phyloP scores from a whole-genome alignment of 2,113 vertebrate species.

The Bubalus kerabau region DNA sequence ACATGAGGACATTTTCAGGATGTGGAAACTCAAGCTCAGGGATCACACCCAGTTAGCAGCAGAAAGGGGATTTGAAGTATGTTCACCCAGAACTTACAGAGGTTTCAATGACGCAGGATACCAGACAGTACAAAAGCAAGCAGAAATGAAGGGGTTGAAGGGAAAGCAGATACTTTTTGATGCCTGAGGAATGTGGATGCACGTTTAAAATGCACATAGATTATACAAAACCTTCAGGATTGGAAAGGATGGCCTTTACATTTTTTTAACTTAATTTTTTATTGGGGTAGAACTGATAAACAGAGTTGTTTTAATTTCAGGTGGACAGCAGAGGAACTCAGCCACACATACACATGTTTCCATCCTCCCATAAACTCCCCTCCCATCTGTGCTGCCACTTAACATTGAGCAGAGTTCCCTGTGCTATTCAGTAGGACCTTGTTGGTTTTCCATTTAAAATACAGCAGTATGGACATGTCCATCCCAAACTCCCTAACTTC shows the following conservation, averaged over 20 bases:
- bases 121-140: neutral
- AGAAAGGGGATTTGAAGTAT: neutral
- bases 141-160: neutral
- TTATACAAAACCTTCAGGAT: neutral
- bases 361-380: neutral
- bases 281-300: neutral
- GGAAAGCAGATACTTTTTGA: neutral
- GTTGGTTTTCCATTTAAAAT: neutral
- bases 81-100: neutral
- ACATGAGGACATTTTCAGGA: neutral
- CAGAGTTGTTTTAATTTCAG: neutral
- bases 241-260: neutral
- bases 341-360: neutral
- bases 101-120: neutral
- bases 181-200: neutral
- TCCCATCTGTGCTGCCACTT: neutral
- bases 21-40: neutral
- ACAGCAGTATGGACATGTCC: neutral
- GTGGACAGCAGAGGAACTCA: neutral
- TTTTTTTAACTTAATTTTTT: neutral
- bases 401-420: neutral
- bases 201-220: neutral
- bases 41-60: neutral
- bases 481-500: neutral
- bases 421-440: neutral